Evolutionary conservation across 2,113 vertebrate species (phyloP).

Genomic region (Eublepharis macularius): DNA sequence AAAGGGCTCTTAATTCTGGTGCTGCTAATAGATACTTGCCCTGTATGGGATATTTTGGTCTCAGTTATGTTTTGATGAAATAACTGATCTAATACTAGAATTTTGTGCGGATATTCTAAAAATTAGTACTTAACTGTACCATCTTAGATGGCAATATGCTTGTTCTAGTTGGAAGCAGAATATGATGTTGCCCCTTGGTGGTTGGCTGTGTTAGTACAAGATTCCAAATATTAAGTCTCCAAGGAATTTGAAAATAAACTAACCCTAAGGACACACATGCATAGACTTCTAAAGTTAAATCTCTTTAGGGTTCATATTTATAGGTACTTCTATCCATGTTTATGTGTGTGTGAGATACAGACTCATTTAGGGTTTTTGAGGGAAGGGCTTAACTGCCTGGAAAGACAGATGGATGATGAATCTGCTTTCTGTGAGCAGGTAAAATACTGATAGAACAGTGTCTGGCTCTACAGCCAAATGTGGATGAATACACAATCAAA

Average conservation of each 20-base stretch:
- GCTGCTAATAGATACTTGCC: neutral
- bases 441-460: neutral
- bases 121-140: neutral
- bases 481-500: too few relatives aligned
- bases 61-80: neutral
- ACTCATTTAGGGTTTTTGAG: neutral
- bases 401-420: too few relatives aligned
- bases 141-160: neutral
- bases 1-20: neutral
- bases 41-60: neutral
- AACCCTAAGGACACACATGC: neutral
- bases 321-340: neutral
- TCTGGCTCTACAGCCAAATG: neutral
- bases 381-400: neutral
- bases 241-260: neutral
- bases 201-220: slow-evolving; percentile 22
- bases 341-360: neutral
- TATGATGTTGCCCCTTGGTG: slow-evolving; percentile 66
- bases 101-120: neutral
- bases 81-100: neutral
- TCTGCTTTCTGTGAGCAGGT: neutral
- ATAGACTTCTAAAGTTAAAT: neutral
- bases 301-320: neutral
- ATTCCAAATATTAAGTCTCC: neutral
- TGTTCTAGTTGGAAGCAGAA: slow-evolving; percentile 33